These are phyloP conservation scores for Girardia tigrina DNA, from an alignment of 2,888 invertebrate species.

Conservation along the genomic window DNA sequence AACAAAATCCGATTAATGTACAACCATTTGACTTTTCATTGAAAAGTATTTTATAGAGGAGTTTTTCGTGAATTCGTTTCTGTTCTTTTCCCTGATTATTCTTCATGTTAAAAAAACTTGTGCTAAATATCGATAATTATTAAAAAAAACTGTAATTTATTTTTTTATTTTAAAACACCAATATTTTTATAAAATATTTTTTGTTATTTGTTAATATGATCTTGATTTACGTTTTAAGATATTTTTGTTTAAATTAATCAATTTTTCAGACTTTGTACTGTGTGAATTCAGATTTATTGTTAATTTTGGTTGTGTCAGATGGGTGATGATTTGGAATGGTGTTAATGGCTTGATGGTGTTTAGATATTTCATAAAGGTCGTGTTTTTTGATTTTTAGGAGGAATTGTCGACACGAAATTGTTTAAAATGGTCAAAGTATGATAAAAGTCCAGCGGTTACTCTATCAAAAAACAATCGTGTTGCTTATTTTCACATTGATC, in stretches of 20 bases:
- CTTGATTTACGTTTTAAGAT: too few species aligned
- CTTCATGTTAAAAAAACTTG: background rate
- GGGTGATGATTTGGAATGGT: background rate
- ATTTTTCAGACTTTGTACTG: background rate
- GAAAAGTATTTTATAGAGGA: too few species aligned
- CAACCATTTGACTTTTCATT: too few species aligned
- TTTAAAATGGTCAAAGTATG: conserved; percentile 39
- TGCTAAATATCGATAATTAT: conserved; percentile 3
- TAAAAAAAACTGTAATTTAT: background rate
- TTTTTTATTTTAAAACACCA: background rate
- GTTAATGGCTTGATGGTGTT: too few species aligned
- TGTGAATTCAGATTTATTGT: background rate
- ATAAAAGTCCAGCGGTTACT: conserved; percentile 39
- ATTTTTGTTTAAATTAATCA: conserved; percentile 1
- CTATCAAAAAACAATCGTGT: conserved; percentile 39
- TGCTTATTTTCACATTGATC: conserved; percentile 41
- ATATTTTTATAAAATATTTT: too few species aligned
- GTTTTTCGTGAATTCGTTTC: background rate
- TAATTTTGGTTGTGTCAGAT: background rate
- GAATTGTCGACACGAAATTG: background rate
- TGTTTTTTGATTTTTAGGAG: background rate
- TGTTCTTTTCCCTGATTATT: background rate
- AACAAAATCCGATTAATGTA: background rate
- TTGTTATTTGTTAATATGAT: background rate
- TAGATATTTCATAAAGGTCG: too few species aligned